Percentiles rank a stretch among this genome's conserved stretches.
Evolutionary conservation across 2,113 vertebrate genomes (phyloP).

Genomic region (rabbit (Oryctolagus cuniculus)): DNA sequence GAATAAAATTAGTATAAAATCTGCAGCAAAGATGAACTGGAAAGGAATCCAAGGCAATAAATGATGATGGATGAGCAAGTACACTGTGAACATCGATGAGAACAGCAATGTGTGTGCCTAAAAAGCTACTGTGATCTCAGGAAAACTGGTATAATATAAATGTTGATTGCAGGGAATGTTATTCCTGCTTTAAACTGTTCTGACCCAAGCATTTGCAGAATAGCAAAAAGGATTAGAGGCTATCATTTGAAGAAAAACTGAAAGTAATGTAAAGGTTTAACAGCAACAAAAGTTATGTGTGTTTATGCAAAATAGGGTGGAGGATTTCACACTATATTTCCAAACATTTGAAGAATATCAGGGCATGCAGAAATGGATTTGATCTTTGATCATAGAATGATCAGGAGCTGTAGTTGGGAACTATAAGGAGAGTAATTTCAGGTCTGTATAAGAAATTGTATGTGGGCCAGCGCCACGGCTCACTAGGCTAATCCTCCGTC

Average conservation of each 20-base stretch:
- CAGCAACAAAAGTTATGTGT: background rate
- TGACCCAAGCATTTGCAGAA: background rate
- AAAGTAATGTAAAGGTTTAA: background rate
- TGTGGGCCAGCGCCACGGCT: no score
- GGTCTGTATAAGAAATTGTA: background rate
- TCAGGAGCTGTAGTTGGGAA: background rate
- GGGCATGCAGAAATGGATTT: background rate
- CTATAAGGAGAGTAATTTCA: background rate
- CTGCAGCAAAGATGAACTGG: background rate
- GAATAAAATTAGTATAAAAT: background rate
- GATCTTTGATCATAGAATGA: background rate
- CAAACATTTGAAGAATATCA: background rate
- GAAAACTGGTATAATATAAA: background rate
- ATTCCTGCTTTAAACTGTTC: background rate
- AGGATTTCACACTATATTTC: background rate
- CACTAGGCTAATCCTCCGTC: no score
- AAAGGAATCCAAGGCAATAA: background rate
- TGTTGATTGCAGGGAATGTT: background rate
- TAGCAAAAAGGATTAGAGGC: background rate
- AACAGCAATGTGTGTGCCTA: background rate
- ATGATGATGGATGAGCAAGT: background rate
- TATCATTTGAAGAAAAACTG: background rate
- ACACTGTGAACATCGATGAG: background rate
- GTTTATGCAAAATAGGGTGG: background rate
- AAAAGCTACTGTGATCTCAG: background rate